Base-by-base conservation (phyloP, 2,888 invertebrate genomes). In the Macrosoma leucophasiata region DNA sequence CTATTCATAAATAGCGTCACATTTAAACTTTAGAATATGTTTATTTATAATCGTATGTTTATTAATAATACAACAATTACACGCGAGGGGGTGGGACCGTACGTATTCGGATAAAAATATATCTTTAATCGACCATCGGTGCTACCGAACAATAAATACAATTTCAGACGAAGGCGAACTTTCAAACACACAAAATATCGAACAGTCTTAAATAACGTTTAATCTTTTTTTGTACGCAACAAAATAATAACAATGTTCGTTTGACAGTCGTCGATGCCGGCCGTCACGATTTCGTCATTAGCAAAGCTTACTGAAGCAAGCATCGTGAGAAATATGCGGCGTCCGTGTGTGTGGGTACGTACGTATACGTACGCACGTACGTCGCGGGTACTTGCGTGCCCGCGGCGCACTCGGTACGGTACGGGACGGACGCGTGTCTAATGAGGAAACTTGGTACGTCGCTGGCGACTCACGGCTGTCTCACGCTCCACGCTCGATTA, bases 271-370 rank as follows among this genome's bases (percentile, higher is more conserved):
- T 57, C 46, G 57, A 54, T 31, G 32, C 32, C 42, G 34, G 34
- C 36, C 43, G 62, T 60, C 63, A 65, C 63, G 46, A 64, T 74
- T 73, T 75, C 78, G 56, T 78, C 79, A 71, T 70, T 73, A 70
- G 79, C 78, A 69, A 79, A 81, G 82, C 82, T 78, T 77, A 75
- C 79, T 43, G 64, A 58, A 66, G 82, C 81, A 81, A 81, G 81
- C 82, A 72, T 69, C 69, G 74, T 66, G 76, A 72, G 77, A 72
- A 73, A 72, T 59, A 50, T 49, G 56, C 58, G 58, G 57, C 63
- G 61, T 55, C 60, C 55, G 46, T 46, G 36, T 30, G 41, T 21
- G 3, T 3, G 20, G 9, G 20, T 13, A 22, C 27, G 23, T 27
- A 17, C 14, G 19, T 14, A 18, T n/a, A 24, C 27, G 26, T 22